Evolutionary conservation across 2,113 vertebrate species (phyloP).

Genomic region (Salminus brasiliensis): DNA sequence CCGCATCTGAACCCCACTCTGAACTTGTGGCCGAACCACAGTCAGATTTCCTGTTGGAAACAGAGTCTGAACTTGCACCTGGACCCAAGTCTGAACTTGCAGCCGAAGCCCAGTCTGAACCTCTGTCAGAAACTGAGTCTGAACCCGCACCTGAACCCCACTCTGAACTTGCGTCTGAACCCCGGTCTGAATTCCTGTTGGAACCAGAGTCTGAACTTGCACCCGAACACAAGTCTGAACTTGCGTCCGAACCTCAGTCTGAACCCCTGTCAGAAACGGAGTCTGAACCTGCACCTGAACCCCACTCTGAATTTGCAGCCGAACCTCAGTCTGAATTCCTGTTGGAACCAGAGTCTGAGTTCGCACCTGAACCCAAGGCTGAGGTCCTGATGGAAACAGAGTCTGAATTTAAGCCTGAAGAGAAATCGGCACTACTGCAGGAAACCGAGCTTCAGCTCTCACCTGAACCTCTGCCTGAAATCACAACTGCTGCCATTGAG

Average conservation of each 20-base stretch:
- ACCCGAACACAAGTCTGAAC: background rate
- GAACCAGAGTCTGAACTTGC: background rate
- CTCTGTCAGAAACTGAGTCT: background rate
- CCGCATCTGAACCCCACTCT: background rate
- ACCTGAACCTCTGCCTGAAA: conserved; percentile 16
- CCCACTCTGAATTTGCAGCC: background rate
- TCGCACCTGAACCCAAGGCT: background rate
- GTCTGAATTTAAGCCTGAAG: background rate
- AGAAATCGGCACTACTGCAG: background rate
- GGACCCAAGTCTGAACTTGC: background rate
- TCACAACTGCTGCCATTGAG: background rate
- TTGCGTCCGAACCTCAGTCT: background rate
- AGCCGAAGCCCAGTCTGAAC: background rate
- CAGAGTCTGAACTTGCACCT: background rate
- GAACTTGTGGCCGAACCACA: background rate
- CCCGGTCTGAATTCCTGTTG: background rate
- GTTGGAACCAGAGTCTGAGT: background rate
- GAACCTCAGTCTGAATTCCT: background rate
- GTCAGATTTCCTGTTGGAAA: background rate
- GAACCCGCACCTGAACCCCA: background rate
- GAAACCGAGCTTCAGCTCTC: background rate
- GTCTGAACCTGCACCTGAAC: background rate
- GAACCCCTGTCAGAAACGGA: conserved; percentile 9
- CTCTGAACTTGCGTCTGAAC: conserved; percentile 4
- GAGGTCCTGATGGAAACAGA: background rate